Evolutionary conservation across 2,888 invertebrate species (phyloP).

Genomic region (Papilio gigon): DNA sequence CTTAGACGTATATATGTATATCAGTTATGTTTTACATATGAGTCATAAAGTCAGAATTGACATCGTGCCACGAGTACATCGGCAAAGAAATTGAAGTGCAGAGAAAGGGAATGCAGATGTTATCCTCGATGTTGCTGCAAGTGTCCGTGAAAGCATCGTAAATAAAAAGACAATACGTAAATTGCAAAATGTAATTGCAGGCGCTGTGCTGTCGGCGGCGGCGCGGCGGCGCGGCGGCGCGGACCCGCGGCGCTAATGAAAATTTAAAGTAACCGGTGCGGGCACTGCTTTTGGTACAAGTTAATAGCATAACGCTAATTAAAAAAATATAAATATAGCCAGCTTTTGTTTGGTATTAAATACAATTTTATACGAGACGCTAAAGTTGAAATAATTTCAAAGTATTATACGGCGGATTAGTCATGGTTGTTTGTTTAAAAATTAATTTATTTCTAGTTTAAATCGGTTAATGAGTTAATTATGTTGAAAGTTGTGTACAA

Average conservation of each 20-base stretch:
- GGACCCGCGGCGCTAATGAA: constrained; percentile 67
- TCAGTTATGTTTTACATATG: constrained; percentile 5
- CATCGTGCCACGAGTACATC: background rate
- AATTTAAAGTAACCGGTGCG: constrained; percentile 76
- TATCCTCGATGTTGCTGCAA: constrained; percentile 44
- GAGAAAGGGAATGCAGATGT: constrained; percentile 31
- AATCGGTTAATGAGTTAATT: background rate
- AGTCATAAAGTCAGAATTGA: constrained; percentile 6
- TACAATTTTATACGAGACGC: background rate
- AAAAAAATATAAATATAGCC: background rate
- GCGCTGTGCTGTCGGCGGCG: constrained; percentile 47
- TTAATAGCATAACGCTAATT: constrained; percentile 43
- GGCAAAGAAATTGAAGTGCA: constrained; percentile 22
- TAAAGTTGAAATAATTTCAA: background rate
- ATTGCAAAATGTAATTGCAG: constrained; percentile 74
- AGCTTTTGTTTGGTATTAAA: background rate
- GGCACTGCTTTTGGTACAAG: constrained; percentile 49
- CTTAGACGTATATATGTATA: background rate
- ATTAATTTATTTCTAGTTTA: too few relatives aligned
- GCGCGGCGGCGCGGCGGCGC: constrained; percentile 48
- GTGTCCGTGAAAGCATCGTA: constrained; percentile 55
- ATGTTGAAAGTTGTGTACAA: background rate
- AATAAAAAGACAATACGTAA: constrained; percentile 73
- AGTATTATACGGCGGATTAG: too few relatives aligned
- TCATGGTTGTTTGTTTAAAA: too few relatives aligned